Conservation (phyloP, 2,888 invertebrate species). For the Dynastes grantii region DNA sequence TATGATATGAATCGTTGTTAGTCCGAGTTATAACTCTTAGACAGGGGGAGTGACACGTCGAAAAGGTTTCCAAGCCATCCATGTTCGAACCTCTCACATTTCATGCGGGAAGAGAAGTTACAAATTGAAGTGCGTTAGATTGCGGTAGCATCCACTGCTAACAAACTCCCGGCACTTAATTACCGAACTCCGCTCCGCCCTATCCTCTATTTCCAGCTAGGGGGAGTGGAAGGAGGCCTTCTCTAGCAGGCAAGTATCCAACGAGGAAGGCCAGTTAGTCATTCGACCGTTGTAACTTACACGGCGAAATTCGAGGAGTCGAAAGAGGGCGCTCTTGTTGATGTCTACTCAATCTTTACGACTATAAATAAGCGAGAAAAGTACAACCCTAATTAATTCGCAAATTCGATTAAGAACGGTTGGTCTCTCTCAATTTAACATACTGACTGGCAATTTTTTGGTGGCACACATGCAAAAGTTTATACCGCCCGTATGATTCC, state of each 20-base stretch:
- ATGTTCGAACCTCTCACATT: too few relatives aligned
- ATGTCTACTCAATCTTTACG: constrained; percentile 57
- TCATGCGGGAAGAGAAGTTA: background rate
- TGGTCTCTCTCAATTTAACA: constrained; percentile 53
- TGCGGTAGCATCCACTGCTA: constrained; percentile 7
- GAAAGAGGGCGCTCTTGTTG: background rate
- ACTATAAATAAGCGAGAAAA: constrained; percentile 61
- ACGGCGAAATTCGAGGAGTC: background rate
- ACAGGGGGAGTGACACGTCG: background rate
- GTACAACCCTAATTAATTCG: constrained; percentile 64
- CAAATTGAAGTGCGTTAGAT: constrained; percentile 33
- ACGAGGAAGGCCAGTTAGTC: too few relatives aligned
- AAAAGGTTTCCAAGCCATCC: background rate
- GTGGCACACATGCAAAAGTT: too few relatives aligned
- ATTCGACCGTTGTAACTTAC: too few relatives aligned
- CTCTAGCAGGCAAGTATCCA: too few relatives aligned
- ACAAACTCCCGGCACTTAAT: constrained; percentile 42
- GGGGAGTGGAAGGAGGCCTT: background rate
- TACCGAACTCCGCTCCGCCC: constrained; percentile 11
- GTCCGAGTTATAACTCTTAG: constrained; percentile 1
- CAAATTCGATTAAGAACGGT: constrained; percentile 63
- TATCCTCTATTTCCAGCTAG: constrained; percentile 6
- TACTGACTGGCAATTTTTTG: background rate
- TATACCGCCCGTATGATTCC: too few relatives aligned
- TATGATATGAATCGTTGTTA: constrained; percentile 2